A percentile compares a stretch with the other conserved stretches of the same genome.
phyloP scores from a whole-genome alignment of 2,888 invertebrate genomes.

The Oxytorus armatus region DNA sequence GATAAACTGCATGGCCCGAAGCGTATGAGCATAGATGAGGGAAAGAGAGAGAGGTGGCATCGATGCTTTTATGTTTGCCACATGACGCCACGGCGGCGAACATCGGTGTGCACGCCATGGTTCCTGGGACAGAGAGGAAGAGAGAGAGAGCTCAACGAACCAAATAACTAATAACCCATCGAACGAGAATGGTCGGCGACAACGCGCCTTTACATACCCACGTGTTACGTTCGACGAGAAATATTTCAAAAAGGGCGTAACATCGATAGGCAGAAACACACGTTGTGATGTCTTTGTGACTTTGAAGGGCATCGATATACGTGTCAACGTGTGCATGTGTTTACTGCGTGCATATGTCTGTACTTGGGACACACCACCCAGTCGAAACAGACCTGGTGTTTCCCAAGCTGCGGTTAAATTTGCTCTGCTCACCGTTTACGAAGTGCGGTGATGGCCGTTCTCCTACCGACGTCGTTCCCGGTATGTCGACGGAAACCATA shows the following conservation, averaged over 20 bases:
- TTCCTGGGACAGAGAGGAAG: conserved; percentile 22
- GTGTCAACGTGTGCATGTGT: too few species aligned
- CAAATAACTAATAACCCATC: conserved; percentile 68
- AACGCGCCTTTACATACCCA: conserved; percentile 37
- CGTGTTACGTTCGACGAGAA: background rate
- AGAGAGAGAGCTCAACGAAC: conserved; percentile 48
- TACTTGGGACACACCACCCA: too few species aligned
- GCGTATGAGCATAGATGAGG: conserved; percentile 36
- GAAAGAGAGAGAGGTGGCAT: conserved; percentile 37
- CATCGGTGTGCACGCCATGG: conserved; percentile 29
- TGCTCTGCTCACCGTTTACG: conserved; percentile 55
- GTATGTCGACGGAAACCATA: conserved; percentile 67
- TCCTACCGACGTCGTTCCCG: conserved; percentile 49
- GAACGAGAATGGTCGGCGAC: conserved; percentile 57
- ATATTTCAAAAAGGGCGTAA: background rate
- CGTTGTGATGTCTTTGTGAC: conserved; percentile 4
- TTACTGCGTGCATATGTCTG: too few species aligned
- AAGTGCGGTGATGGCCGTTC: conserved; percentile 35
- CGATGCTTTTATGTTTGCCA: conserved; percentile 68
- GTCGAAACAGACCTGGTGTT: conserved; percentile 29
- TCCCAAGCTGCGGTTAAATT: conserved; percentile 42
- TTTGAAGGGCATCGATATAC: background rate
- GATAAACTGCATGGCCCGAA: conserved; percentile 52
- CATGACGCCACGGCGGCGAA: conserved; percentile 60
- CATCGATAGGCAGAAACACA: background rate